Conservation (phyloP, 1,140 invertebrate genomes). For the Arion vulgaris region DNA sequence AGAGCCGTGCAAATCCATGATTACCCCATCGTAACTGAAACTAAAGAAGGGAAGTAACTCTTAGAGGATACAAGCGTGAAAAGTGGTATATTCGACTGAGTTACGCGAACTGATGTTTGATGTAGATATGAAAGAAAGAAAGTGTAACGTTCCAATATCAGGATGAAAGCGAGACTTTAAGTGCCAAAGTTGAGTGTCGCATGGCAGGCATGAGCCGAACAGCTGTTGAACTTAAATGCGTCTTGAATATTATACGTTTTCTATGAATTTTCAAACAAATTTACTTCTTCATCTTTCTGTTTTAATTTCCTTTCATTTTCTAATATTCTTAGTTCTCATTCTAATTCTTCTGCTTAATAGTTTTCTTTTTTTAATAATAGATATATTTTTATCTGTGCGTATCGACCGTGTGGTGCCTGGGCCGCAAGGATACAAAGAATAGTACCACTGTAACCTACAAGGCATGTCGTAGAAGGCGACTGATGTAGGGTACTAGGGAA, state of each 20-base stretch:
- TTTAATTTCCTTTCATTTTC: too few relatives aligned
- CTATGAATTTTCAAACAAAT: neutral
- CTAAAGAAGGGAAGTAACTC: neutral
- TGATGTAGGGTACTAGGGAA: too few relatives aligned
- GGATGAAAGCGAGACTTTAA: slow-evolving; percentile 1
- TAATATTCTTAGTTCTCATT: too few relatives aligned
- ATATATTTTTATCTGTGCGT: too few relatives aligned
- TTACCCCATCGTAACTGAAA: neutral
- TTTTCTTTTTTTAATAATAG: too few relatives aligned
- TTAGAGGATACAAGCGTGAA: neutral
- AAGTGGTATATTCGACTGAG: neutral
- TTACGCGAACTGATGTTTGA: neutral
- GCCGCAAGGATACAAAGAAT: too few relatives aligned
- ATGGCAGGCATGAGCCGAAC: neutral
- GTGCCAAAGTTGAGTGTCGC: slow-evolving; percentile 2
- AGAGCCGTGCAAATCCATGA: neutral
- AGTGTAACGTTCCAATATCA: neutral
- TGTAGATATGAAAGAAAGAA: neutral
- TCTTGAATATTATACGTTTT: neutral
- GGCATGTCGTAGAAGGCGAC: too few relatives aligned
- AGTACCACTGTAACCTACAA: too few relatives aligned
- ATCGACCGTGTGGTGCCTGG: too few relatives aligned
- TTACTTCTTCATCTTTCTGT: neutral
- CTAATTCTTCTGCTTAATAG: too few relatives aligned
- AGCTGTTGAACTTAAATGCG: neutral